A percentile compares a stretch with the other conserved stretches of the same genome.
phyloP scores from a whole-genome alignment of 53 echinoderm and acorn worm species.

The Echinometra lucunter region DNA sequence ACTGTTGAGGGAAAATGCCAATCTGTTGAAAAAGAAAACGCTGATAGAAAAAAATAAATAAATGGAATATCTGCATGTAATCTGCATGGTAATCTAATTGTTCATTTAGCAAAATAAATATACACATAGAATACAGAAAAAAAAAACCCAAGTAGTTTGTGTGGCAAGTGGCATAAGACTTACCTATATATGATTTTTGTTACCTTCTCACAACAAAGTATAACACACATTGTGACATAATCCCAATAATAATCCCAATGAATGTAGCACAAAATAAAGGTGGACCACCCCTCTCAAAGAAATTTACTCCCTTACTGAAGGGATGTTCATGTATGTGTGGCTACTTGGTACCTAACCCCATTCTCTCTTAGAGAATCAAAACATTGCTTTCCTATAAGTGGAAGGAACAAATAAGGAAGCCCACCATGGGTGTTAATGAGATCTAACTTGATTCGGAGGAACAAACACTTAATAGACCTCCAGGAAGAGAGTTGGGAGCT shows the following conservation, averaged over 20 bases:
- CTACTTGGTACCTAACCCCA: background rate
- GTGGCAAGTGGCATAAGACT: background rate
- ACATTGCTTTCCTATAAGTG: background rate
- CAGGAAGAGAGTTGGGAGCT: slow-evolving; percentile 22
- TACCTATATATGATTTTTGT: background rate
- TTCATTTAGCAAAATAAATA: too few species aligned
- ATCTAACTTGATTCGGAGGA: slow-evolving; percentile 25
- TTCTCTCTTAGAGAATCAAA: background rate
- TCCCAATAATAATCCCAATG: slow-evolving; percentile 6
- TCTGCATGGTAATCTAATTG: too few species aligned
- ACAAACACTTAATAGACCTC: slow-evolving; percentile 54
- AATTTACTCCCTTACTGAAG: background rate
- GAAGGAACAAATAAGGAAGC: slow-evolving; percentile 68
- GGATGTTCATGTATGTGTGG: background rate
- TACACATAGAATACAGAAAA: background rate
- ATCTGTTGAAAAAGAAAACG: background rate
- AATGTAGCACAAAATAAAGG: background rate
- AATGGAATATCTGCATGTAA: too few species aligned
- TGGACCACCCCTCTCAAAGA: background rate
- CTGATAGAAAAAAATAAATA: too few species aligned
- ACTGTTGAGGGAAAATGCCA: too few species aligned
- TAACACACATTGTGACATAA: slow-evolving; percentile 31
- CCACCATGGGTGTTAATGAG: slow-evolving; percentile 49
- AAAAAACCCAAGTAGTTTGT: background rate
- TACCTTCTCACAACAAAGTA: slow-evolving; percentile 52